Evolutionary conservation across 2,888 invertebrate genomes (phyloP).

Genomic region (Labia minor): DNA sequence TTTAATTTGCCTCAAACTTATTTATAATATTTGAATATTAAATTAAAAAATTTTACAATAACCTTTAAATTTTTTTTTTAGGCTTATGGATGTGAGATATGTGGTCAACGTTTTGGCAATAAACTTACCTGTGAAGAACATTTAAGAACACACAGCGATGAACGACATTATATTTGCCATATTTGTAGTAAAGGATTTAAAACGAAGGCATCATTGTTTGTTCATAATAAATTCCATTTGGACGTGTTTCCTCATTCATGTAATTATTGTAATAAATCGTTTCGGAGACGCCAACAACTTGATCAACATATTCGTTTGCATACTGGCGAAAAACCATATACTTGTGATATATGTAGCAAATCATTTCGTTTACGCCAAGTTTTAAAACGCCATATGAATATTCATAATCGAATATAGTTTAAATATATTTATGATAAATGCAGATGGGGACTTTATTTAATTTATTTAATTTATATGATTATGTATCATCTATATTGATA

Average conservation of each 20-base stretch:
- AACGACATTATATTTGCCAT: slow-evolving; percentile 46
- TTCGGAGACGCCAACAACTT: slow-evolving; percentile 19
- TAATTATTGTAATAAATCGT: slow-evolving; percentile 16
- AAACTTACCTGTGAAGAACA: slow-evolving; percentile 45
- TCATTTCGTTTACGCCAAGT: slow-evolving; percentile 42
- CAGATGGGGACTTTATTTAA: too few species aligned
- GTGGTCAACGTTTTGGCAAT: slow-evolving; percentile 46
- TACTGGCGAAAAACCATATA: slow-evolving; percentile 21
- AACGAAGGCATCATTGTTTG: slow-evolving; percentile 18
- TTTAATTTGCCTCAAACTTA: too few species aligned
- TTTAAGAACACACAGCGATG: slow-evolving; percentile 48
- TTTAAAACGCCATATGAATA: slow-evolving; percentile 42
- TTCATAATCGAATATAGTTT: slow-evolving; percentile 39
- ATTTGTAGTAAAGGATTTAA: slow-evolving; percentile 43
- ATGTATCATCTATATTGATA: too few species aligned
- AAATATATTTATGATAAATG: too few species aligned
- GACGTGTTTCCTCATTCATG: slow-evolving; percentile 20
- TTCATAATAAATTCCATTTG: slow-evolving; percentile 20
- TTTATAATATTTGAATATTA: too few species aligned
- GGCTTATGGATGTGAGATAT: slow-evolving; percentile 46
- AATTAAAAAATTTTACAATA: too few species aligned
- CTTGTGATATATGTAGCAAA: slow-evolving; percentile 30
- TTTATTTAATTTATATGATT: too few species aligned
- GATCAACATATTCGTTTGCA: slow-evolving; percentile 19
- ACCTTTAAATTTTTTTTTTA: too few species aligned